phyloP scores from a whole-genome alignment of 1,140 invertebrate species.

The Trichonephila clavata region DNA sequence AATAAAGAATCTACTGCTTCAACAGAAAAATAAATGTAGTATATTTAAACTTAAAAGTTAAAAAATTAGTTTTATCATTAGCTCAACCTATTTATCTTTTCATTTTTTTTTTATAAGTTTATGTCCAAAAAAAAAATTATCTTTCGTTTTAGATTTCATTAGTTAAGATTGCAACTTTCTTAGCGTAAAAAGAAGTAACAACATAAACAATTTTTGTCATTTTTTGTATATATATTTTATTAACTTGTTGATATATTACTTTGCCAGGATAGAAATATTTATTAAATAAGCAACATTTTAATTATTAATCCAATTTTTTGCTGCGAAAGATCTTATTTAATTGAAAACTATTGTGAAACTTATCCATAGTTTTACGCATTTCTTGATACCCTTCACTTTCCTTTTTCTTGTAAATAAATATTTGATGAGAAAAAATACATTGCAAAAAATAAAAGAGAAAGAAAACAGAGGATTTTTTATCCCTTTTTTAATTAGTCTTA shows the following conservation, averaged over 20 bases:
- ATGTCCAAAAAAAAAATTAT: too few relatives aligned
- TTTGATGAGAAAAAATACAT: constrained; percentile 10
- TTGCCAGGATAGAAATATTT: background rate
- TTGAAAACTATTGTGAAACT: constrained; percentile 16
- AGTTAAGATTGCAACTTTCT: too few relatives aligned
- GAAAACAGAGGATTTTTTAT: background rate
- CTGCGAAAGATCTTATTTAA: background rate
- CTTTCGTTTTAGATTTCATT: too few relatives aligned
- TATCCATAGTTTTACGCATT: background rate
- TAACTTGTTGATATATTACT: background rate
- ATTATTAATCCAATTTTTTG: background rate
- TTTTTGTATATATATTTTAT: background rate
- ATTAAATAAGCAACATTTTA: background rate
- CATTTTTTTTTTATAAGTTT: too few relatives aligned
- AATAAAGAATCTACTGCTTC: too few relatives aligned
- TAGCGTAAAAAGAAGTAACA: too few relatives aligned
- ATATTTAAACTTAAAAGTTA: too few relatives aligned
- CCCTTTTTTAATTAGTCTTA: constrained; percentile 10
- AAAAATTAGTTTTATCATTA: too few relatives aligned
- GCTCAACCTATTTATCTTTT: too few relatives aligned
- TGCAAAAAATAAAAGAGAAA: background rate
- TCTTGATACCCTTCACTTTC: background rate
- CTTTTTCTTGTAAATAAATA: background rate
- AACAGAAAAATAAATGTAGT: too few relatives aligned
- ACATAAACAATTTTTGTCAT: too few relatives aligned